Conservation (phyloP, 2,888 invertebrate species). For the Xanthia icteritia region DNA sequence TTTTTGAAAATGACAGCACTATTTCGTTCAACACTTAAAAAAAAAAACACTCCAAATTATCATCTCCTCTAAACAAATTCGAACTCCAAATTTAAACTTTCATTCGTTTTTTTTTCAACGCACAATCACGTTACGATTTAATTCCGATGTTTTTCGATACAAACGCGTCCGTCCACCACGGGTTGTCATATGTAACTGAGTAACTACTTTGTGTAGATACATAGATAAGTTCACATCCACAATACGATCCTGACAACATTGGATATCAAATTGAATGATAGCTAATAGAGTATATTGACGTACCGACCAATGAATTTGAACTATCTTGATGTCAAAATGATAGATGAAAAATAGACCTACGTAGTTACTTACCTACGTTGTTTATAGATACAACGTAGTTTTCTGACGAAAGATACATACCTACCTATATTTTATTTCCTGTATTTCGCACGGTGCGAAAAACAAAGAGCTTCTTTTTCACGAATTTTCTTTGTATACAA, state of each 20-base stretch:
- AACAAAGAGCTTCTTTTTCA: background rate
- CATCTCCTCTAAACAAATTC: too few relatives aligned
- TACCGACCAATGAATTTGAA: constrained; percentile 39
- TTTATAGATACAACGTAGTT: background rate
- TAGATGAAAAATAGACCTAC: constrained; percentile 11
- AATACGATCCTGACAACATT: constrained; percentile 37
- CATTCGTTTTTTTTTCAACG: background rate
- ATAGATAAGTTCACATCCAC: constrained; percentile 42
- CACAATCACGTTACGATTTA: constrained; percentile 38
- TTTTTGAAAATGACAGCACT: constrained; percentile 7
- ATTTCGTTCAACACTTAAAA: constrained; percentile 25
- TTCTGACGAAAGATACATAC: background rate
- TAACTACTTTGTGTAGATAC: constrained; percentile 9
- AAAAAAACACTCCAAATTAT: too few relatives aligned
- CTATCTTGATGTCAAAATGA: constrained; percentile 27
- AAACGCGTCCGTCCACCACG: constrained; percentile 50
- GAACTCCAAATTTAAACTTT: constrained; percentile 11
- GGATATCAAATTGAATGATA: constrained; percentile 54
- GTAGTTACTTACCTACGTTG: background rate
- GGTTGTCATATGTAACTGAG: constrained; percentile 53
- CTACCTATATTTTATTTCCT: background rate
- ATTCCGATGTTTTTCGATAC: constrained; percentile 6
- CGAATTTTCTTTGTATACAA: background rate
- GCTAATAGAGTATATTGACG: constrained; percentile 55
- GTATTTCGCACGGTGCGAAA: background rate